Evolutionary conservation across 2,888 invertebrate genomes (phyloP).

Genomic region (Tineola bisselliella): DNA sequence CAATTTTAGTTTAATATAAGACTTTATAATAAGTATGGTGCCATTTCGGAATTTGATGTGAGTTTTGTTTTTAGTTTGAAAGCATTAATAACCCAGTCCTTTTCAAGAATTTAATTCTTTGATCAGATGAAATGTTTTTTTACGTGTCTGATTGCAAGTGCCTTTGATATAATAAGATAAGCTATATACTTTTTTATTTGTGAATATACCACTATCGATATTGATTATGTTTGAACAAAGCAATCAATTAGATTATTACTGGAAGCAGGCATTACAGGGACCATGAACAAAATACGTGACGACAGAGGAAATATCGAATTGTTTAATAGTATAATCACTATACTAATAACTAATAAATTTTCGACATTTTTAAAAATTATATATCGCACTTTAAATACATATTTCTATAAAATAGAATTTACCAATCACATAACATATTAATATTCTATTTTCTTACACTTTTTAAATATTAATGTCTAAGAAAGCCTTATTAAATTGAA

Average conservation of each 20-base stretch:
- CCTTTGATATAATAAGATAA: background rate
- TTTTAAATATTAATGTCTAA: background rate
- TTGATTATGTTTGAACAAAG: background rate
- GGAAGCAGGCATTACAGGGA: constrained; percentile 29
- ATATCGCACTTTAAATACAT: no score
- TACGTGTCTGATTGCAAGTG: background rate
- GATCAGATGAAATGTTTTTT: background rate
- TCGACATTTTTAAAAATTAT: no score
- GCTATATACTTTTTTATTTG: background rate
- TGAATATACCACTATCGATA: background rate
- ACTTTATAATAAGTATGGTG: constrained; percentile 2
- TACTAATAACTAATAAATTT: no score
- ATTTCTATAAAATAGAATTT: constrained; percentile 10
- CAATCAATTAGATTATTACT: constrained; percentile 8
- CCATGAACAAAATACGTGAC: constrained; percentile 21
- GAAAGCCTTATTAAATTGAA: background rate
- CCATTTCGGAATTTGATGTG: background rate
- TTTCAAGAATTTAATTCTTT: background rate
- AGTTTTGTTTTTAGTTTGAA: background rate
- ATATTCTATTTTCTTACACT: constrained; percentile 14
- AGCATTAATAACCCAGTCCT: background rate
- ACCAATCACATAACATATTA: constrained; percentile 14
- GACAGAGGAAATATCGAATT: no score
- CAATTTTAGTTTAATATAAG: constrained; percentile 26
- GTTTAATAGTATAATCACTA: no score